These are phyloP conservation scores for Balaeniceps rex DNA, from an alignment of 2,113 vertebrate genomes.

Conservation along the genomic window DNA sequence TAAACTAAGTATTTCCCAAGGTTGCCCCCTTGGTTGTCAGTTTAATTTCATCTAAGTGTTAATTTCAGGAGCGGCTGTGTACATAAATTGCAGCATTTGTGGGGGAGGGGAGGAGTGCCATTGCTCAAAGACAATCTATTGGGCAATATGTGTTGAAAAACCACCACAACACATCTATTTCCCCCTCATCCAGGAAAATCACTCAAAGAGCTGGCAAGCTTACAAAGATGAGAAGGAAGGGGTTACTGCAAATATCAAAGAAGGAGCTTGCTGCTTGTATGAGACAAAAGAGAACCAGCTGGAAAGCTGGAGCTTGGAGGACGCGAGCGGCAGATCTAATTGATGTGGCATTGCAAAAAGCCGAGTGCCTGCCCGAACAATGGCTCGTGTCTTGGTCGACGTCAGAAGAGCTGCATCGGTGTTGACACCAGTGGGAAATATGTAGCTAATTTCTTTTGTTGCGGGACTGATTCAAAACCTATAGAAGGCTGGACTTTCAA, in stretches of 20 bases:
- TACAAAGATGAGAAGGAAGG: background rate
- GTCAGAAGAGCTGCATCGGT: background rate
- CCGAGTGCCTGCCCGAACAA: background rate
- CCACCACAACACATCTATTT: background rate
- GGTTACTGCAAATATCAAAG: background rate
- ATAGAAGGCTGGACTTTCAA: background rate
- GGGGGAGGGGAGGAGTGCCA: background rate
- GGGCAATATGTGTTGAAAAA: background rate
- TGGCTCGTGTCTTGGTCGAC: background rate
- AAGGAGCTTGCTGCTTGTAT: background rate
- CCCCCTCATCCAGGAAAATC: background rate
- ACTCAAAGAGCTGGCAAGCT: background rate
- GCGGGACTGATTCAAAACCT: background rate
- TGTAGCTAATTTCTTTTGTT: background rate
- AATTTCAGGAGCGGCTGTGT: background rate
- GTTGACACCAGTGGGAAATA: background rate
- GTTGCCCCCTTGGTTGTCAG: background rate
- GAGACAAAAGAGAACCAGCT: slow-evolving; percentile 5
- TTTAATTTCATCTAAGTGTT: background rate
- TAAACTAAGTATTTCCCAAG: background rate
- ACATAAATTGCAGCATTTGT: background rate
- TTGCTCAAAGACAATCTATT: background rate
- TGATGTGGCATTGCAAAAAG: background rate
- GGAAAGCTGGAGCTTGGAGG: background rate
- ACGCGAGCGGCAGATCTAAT: background rate